Base-by-base conservation (phyloP, 1,140 invertebrate genomes). In the Ptiloglossa arizonensis region DNA sequence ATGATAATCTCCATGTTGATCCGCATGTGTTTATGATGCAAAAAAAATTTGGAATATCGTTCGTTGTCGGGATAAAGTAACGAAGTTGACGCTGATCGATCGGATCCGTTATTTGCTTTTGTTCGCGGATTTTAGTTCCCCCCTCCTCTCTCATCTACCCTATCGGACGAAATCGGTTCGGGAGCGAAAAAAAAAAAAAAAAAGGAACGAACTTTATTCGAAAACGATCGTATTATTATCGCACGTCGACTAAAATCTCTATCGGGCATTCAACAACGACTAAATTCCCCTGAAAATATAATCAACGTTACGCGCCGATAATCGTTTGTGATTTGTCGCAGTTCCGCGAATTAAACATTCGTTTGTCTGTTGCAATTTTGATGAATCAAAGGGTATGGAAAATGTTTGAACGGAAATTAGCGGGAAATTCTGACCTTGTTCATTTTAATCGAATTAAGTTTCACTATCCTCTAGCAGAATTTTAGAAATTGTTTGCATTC, bases 1-100 rank as follows among this genome's bases (percentile, higher is more conserved):
- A 38, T 52, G 11, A 13, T 64, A 29, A 48, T 19, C 48, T 13
- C 19, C 15, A 9, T 9, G 5, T 44, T 24, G 11, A 13, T n/a
- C 15, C 9, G 11, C 63, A 17, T 5, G 29, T 29, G 54, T 41
- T 32, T 54, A 64, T 64, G 11, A 73, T 29, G 2, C 35, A 15
- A 15, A 22, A 15, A 17, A 24, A 64, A 29, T 50, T 62, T 63
- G 62, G n/a, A 62, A 62, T 63, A 38, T 63, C 57, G 29, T 29
- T 38, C 24, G 22, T 38, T 5, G 22, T 24, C n/a, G 11, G 5
- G 9, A 46, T 52, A 27, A 52, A 67, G 67, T 22, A 9, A 6
- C 17, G 22, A 63, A 24, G 44, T 66, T 44, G 60, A 56, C 70
- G 32, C n/a, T 56, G 72, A 56, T 66, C 72, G 62, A 66, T 74